Base-by-base conservation (phyloP, 2,888 invertebrate genomes). In the Spodoptera littoralis region DNA sequence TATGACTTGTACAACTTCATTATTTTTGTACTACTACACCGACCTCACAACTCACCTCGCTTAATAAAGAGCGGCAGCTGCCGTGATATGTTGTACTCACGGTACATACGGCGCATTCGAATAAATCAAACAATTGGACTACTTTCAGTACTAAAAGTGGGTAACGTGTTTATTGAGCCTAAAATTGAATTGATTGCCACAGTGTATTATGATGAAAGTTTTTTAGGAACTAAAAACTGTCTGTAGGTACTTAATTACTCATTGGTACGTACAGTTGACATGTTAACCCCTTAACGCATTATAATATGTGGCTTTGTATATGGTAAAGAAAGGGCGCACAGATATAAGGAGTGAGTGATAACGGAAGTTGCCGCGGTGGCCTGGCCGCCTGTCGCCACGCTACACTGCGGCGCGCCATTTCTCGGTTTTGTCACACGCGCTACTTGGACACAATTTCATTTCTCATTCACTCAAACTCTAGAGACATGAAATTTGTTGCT, bases 301-400 rank as follows among this genome's bases (percentile, higher is more conserved):
- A 18, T 22, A 41, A 24, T 11, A 11, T 30, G 13, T 12, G 36
- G 36, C 36, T 41, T 22, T 41, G 44, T 67, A 8, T 47, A 27
- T 27, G n/a, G 13, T 27, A 43, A 43, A 6, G 50, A 64, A 53
- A 49, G 22, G 11, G 18, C 43, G 41, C 11, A 22, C 46, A 43
- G 12, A 22, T 30, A 18, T 22, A 49, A 12, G 70, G 55, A 44
- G 22, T 9, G 42, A 45, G 36, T 61, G 30, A 49, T 63, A 67
- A 44, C 64, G 70, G 58, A 46, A 53, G 48, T 49, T 2, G 3
- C 0, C 8, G 46, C 24, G 63, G 55, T 62, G 61, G 51, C 46
- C 71, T 22, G 18, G 24, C 27, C 27, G 52, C 8, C 18, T 11
- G 49, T 12, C 54, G 61, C 24, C 1, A 45, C 58, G 68, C 55